These are phyloP conservation scores for Meta bourneti DNA, from an alignment of 2,888 invertebrate species.

Conservation along the genomic window DNA sequence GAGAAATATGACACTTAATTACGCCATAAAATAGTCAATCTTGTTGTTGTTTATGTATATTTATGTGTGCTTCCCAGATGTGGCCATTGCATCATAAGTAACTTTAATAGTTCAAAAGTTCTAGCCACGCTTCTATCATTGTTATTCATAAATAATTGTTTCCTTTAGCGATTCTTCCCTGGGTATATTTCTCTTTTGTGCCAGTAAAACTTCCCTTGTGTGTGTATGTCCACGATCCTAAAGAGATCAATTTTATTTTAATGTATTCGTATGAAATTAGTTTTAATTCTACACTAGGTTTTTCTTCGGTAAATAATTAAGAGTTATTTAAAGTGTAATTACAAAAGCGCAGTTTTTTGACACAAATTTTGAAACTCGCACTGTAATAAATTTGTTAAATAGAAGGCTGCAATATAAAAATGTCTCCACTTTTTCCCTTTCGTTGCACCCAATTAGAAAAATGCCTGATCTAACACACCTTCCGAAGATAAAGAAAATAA, in stretches of 20 bases:
- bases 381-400: background rate
- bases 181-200: background rate
- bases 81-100: too few species aligned
- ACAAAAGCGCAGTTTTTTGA: background rate
- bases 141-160: too few species aligned
- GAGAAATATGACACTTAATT: too few species aligned
- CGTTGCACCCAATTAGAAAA: constrained; percentile 69
- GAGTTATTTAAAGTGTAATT: too few species aligned
- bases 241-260: background rate
- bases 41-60: too few species aligned
- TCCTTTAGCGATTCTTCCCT: background rate
- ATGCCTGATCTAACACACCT: constrained; percentile 24
- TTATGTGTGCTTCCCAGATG: too few species aligned
- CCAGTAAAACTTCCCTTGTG: background rate
- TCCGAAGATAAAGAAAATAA: constrained; percentile 10
- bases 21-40: too few species aligned
- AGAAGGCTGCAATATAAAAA: constrained; percentile 1
- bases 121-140: too few species aligned
- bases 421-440: constrained; percentile 24
- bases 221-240: too few species aligned
- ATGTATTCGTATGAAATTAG: background rate
- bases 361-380: background rate
- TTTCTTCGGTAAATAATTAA: background rate
- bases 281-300: background rate
- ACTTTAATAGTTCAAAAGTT: too few species aligned